Base-by-base conservation (phyloP, 2,888 invertebrate genomes). In the Blomia tropicalis region DNA sequence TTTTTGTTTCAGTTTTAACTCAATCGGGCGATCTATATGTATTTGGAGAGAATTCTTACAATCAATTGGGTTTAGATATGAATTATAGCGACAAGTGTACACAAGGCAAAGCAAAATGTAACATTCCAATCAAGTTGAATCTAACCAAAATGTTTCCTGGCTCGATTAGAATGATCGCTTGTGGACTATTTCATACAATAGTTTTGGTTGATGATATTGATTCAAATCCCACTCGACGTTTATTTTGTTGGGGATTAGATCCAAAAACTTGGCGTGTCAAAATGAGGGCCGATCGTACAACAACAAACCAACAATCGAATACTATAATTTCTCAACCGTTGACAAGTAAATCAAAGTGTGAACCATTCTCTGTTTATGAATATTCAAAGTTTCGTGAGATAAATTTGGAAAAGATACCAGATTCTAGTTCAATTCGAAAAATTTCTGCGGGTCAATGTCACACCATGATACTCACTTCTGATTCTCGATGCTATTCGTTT, bases 401-500 rank as follows among this genome's bases (percentile, higher is more conserved):
- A 11, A 32, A 27, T 29, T 19, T 64, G n/a, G 32, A 64, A 22
- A 30, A 2, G 22, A 31, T 22, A 3, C 1, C 7, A 4, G 5
- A 25, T n/a, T n/a, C n/a, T n/a, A n/a, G n/a, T n/a, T n/a, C n/a
- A n/a, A 47, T 64, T n/a, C 30, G 19, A n/a, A 64, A 73, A 72
- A 69, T 72, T 27, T 66, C 69, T n/a, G 72, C 78, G 63, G 91
- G 91, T 1, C 84, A 86, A 74, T 84, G 87, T 71, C 91, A 92
- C 73, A 85, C 84, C 43, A 82, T 83, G 43, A 74, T 87, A 59
- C 72, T 87, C 58, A 83, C 84, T 44, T 80, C 80, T 60, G 78
- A 80, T 59, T 85, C 85, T 4, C 78, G 80, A 5, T 73, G 88
- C 1, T 87, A 84, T 69, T 80, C 83, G 0, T 91, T 90, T 87